Conservation (phyloP, 2,888 invertebrate species). For the Rambutsinella grinnellia region DNA sequence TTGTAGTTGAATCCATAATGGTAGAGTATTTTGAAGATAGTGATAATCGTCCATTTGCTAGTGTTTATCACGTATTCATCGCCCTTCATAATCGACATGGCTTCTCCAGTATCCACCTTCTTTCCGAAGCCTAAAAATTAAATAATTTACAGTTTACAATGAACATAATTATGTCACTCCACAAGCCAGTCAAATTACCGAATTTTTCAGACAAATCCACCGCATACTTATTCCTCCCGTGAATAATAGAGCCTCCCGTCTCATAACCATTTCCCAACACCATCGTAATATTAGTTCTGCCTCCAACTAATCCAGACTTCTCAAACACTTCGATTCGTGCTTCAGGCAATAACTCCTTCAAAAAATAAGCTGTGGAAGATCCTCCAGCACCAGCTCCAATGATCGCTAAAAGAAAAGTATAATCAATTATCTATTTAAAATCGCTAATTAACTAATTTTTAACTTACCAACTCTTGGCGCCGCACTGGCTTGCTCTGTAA, state of each 20-base stretch:
- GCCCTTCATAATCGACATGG: slow-evolving; percentile 59
- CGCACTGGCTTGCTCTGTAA: slow-evolving; percentile 20
- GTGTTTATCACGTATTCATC: slow-evolving; percentile 72
- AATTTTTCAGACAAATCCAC: slow-evolving; percentile 72
- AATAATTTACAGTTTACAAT: too few species aligned
- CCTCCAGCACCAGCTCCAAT: slow-evolving; percentile 77
- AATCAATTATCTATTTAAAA: background rate
- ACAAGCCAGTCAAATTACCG: slow-evolving; percentile 68
- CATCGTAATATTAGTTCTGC: slow-evolving; percentile 72
- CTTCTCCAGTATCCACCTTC: slow-evolving; percentile 50
- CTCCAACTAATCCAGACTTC: slow-evolving; percentile 72
- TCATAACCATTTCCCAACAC: slow-evolving; percentile 73
- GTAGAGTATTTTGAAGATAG: slow-evolving; percentile 72
- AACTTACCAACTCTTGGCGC: slow-evolving; percentile 47
- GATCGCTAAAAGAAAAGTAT: slow-evolving; percentile 70
- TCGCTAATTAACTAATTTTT: background rate
- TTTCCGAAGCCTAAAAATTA: slow-evolving; percentile 46
- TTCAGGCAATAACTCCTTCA: slow-evolving; percentile 70
- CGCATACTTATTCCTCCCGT: slow-evolving; percentile 75
- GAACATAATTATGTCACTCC: background rate
- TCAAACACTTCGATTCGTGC: slow-evolving; percentile 74
- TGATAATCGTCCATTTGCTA: slow-evolving; percentile 71
- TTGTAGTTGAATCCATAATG: slow-evolving; percentile 74
- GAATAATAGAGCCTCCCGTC: slow-evolving; percentile 75
- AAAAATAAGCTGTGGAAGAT: slow-evolving; percentile 73